A percentile compares a stretch with the other conserved stretches of the same genome.
Evolutionary conservation across 2,113 vertebrate genomes (phyloP).

Genomic region (Clarias gariepinus): DNA sequence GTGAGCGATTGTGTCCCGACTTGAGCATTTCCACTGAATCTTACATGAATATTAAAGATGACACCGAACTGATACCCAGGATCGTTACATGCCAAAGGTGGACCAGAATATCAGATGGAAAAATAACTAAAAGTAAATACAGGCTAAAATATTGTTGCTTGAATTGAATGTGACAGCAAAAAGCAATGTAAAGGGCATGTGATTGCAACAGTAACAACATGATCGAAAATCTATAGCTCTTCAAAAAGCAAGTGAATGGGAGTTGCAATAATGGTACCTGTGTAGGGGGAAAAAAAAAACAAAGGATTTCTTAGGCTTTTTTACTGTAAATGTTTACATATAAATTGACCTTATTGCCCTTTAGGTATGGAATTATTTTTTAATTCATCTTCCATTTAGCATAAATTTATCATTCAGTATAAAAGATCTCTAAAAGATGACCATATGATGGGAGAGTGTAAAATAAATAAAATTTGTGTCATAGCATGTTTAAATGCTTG

Average conservation of each 20-base stretch:
- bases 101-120: background rate
- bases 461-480: background rate
- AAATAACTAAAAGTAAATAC: background rate
- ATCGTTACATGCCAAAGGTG: background rate
- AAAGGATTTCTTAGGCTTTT: background rate
- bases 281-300: background rate
- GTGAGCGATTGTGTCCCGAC: background rate
- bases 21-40: constrained; percentile 9
- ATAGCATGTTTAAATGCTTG: background rate
- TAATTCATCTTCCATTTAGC: background rate
- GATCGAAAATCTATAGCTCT: background rate
- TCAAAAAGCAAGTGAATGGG: background rate
- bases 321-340: background rate
- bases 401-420: background rate
- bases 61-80: background rate
- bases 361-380: background rate
- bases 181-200: background rate
- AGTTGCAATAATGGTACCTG: background rate
- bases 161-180: background rate
- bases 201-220: background rate
- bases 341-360: background rate
- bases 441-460: background rate
- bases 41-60: constrained; percentile 22
- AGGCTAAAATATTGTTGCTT: background rate
- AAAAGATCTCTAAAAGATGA: background rate